Conservation (phyloP, 2,888 invertebrate species). For the Conistra vaccinii region DNA sequence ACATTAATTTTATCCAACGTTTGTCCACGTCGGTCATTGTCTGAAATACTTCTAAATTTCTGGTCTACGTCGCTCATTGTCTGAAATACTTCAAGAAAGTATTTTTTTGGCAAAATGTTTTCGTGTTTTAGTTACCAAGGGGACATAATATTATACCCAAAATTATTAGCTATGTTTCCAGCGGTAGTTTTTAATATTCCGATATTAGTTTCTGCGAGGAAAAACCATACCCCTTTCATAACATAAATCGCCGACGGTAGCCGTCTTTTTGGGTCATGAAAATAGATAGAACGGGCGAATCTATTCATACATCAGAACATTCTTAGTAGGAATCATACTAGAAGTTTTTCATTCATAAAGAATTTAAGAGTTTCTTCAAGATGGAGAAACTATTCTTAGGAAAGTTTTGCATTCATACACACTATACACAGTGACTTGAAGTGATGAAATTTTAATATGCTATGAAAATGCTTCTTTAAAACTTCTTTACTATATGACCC, state of each 20-base stretch:
- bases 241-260: not conserved
- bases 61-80: no score
- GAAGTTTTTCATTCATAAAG: not conserved
- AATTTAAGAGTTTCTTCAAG: not conserved
- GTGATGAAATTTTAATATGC: not conserved
- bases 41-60: no score
- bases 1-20: no score
- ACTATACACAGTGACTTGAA: no score
- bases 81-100: no score
- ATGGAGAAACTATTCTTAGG: conserved; percentile 7
- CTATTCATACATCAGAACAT: conserved; percentile 4
- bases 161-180: conserved; percentile 6
- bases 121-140: not conserved
- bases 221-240: not conserved
- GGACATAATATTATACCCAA: not conserved
- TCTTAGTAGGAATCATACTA: not conserved
- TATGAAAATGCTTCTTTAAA: not conserved
- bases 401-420: conserved; percentile 6
- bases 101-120: not conserved
- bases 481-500: no score
- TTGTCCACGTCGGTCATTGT: no score
- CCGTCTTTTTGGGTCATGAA: not conserved
- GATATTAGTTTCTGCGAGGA: conserved; percentile 11
- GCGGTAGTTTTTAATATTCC: conserved; percentile 15
- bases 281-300: not conserved